Evolutionary conservation across 2,113 vertebrate species (phyloP).

Genomic region (Gallinago paraguaiae): DNA sequence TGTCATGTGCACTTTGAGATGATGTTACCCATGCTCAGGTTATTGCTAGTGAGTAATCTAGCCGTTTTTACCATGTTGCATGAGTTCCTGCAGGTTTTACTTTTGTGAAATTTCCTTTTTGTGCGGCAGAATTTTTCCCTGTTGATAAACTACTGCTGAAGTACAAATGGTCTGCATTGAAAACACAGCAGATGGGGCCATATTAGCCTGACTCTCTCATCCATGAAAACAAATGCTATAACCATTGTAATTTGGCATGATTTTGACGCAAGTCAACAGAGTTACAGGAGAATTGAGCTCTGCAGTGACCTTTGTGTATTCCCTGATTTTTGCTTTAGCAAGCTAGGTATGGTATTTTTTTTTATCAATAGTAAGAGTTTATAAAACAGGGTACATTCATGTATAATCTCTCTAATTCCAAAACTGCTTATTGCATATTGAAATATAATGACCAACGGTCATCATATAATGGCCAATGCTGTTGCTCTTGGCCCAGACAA

Average conservation of each 20-base stretch:
- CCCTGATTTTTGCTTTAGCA: not conserved
- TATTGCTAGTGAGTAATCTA: not conserved
- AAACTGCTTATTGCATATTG: not conserved
- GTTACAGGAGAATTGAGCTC: not conserved
- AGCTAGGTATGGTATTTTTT: not conserved
- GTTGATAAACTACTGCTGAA: not conserved
- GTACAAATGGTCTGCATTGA: not conserved
- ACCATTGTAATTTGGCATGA: not conserved
- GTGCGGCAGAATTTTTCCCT: not conserved
- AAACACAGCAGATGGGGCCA: not conserved
- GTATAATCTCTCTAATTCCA: not conserved
- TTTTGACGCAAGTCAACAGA: not conserved
- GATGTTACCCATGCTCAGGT: not conserved
- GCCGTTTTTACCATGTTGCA: not conserved
- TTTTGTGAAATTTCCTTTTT: not conserved
- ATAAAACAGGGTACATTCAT: not conserved
- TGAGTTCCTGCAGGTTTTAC: not conserved
- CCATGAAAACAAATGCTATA: not conserved
- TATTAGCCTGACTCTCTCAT: constrained; percentile 1
- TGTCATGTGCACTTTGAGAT: not conserved
- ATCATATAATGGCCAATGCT: not conserved
- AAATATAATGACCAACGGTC: not conserved
- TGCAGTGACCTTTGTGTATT: not conserved
- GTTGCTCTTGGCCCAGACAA: not conserved
- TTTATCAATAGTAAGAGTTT: not conserved